Evolutionary conservation across 2,797 vertebrate species (phyloP), one percentile per base, ranked within the genome.

Genomic region (Takifugu rubripes): DNA sequence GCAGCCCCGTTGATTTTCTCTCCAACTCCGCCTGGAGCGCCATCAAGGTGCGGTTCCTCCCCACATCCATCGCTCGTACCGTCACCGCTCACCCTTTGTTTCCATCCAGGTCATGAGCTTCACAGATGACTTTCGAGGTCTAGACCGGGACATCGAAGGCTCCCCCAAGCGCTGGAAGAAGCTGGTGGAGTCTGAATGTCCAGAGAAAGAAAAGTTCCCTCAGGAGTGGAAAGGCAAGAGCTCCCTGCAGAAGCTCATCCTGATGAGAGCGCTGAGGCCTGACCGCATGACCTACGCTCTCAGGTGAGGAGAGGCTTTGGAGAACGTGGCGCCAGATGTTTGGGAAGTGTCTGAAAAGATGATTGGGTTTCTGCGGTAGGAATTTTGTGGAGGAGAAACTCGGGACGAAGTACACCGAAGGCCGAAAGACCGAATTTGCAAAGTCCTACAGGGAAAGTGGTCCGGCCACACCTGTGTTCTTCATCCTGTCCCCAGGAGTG

Each of bases 371-470:
- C 14, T 27, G 25, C 10, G 55, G 3, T 27, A 92, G 91, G 77
- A 93, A 91, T 77, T 94, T 93, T 87, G 90, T 92, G 66, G 79
- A 84, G 75, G 91, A 90, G 68, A 92, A 92, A 71, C 88, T 93
- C 11, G 89, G 89, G 46, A 85, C 85, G 49, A 92, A 92, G 64
- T 89, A 90, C 24, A 88, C 83, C 2, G 91, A 93, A 60, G 89
- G 86, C 29, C 79, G 90, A 49, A 93, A 93, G 79, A 83, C 85
- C 36, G 87, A 90, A 68, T 92, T 92, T 81, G 84, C 84, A 5
- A 91, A 93, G 80, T 91, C 87, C 5, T 94, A 90, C 68, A 78
- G 79, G 81, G 91, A 92, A 86, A 90, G 83, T 54, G 88, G 84
- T 31, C 90, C 90, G 42, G 72, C 69, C 57, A 91, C 84, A 3